Evolutionary conservation across 64 coral and sea anemone genomes (phyloP).

Genomic region (Porites australiensis): DNA sequence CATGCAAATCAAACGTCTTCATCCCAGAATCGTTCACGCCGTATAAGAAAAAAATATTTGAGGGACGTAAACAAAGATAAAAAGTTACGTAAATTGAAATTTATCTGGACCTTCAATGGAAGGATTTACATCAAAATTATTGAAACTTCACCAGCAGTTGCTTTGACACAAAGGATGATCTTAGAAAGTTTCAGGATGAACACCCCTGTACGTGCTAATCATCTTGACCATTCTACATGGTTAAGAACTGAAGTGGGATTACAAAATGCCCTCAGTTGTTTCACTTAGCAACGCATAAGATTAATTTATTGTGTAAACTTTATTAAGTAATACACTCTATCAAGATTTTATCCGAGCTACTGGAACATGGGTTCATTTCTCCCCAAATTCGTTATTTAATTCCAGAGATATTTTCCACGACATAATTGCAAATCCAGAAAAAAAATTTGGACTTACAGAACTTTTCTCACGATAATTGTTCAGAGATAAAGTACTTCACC

Average conservation of each 20-base stretch:
- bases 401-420: slow-evolving; percentile 22
- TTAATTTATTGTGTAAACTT: not conserved
- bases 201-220: not conserved
- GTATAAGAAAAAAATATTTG: slow-evolving; percentile 34
- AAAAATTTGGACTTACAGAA: slow-evolving; percentile 1
- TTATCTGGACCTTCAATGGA: slow-evolving; percentile 66
- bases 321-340: not conserved
- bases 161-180: slow-evolving; percentile 39
- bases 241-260: not conserved
- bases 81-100: slow-evolving; percentile 49
- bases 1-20: slow-evolving; percentile 30
- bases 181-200: not conserved
- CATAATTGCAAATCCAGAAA: slow-evolving; percentile 11
- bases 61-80: slow-evolving; percentile 21
- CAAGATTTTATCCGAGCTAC: slow-evolving; percentile 14
- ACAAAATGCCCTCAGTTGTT: not conserved
- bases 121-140: slow-evolving; percentile 46
- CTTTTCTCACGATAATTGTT: not conserved
- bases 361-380: slow-evolving; percentile 16
- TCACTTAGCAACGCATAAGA: not conserved
- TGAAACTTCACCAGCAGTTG: not conserved
- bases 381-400: not conserved
- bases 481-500: not conserved
- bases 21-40: slow-evolving; percentile 39
- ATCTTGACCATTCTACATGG: not conserved